phyloP scores from a whole-genome alignment of 2,797 vertebrate genomes.

The Remorina albescens region DNA sequence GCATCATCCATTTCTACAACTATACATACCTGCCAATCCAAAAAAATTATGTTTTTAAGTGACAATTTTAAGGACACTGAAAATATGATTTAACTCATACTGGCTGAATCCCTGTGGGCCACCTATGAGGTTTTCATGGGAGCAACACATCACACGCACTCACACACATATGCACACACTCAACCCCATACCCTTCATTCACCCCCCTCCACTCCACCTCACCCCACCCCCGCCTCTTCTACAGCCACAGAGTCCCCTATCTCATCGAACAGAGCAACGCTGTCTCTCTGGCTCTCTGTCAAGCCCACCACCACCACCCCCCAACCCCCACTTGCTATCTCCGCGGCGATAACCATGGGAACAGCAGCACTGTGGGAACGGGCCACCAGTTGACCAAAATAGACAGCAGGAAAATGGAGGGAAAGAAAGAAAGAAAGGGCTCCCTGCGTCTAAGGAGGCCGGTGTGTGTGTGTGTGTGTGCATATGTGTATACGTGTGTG shows the following conservation, averaged over 20 bases:
- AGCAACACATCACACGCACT: slow-evolving; percentile 71
- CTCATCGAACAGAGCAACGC: slow-evolving; percentile 83
- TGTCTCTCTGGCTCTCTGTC: slow-evolving; percentile 84
- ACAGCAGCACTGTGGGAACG: slow-evolving; percentile 88
- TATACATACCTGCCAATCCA: neutral
- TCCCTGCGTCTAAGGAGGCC: slow-evolving; percentile 74
- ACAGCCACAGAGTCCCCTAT: slow-evolving; percentile 80
- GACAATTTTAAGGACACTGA: neutral
- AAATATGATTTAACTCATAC: slow-evolving; percentile 23
- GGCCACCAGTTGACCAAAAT: slow-evolving; percentile 87
- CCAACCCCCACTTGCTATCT: slow-evolving; percentile 81
- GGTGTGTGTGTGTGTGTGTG: slow-evolving; percentile 59
- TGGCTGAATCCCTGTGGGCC: slow-evolving; percentile 54
- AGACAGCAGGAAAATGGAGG: slow-evolving; percentile 84
- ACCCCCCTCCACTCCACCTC: slow-evolving; percentile 23
- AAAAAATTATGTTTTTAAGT: neutral
- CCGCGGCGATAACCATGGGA: slow-evolving; percentile 88
- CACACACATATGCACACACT: slow-evolving; percentile 61
- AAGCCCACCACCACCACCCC: slow-evolving; percentile 72
- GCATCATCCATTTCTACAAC: neutral
- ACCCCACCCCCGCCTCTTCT: slow-evolving; percentile 56
- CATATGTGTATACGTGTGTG: slow-evolving; percentile 38
- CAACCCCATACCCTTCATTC: slow-evolving; percentile 63
- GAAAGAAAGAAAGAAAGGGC: slow-evolving; percentile 76
- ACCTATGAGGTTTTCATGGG: slow-evolving; percentile 80